Evolutionary conservation across 2,888 invertebrate genomes (phyloP).

Genomic region (Eristalis intricaria): DNA sequence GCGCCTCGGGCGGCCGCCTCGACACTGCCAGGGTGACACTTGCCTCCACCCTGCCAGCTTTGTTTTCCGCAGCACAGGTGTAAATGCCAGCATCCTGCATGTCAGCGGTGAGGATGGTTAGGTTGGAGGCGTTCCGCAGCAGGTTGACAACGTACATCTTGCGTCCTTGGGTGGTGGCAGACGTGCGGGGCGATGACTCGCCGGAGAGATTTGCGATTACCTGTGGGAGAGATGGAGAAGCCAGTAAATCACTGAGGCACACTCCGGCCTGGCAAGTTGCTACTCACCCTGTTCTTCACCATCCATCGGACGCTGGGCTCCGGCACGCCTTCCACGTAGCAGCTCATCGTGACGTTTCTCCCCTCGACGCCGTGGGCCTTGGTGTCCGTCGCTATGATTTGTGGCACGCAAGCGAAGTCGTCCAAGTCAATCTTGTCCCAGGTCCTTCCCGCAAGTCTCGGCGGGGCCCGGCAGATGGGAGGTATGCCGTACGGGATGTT

Average conservation of each 20-base stretch:
- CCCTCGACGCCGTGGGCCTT: conserved; percentile 87
- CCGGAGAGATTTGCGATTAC: conserved; percentile 84
- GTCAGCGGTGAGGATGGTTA: conserved; percentile 88
- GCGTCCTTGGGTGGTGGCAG: conserved; percentile 82
- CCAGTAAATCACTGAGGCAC: background rate
- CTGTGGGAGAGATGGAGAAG: conserved; percentile 21
- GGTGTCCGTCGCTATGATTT: conserved; percentile 84
- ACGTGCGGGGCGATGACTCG: conserved; percentile 77
- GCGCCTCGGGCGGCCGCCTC: conserved; percentile 84
- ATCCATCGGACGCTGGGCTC: conserved; percentile 89
- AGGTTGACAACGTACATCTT: conserved; percentile 87
- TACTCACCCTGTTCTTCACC: conserved; percentile 84
- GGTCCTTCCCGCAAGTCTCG: conserved; percentile 84
- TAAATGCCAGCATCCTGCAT: conserved; percentile 89
- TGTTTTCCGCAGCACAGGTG: conserved; percentile 90
- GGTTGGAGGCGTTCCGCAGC: conserved; percentile 86
- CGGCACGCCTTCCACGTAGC: conserved; percentile 87
- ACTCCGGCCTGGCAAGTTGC: background rate
- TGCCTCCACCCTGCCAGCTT: conserved; percentile 89
- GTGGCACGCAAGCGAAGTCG: conserved; percentile 90
- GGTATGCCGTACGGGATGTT: conserved; percentile 89
- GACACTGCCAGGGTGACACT: conserved; percentile 88
- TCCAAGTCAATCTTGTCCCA: conserved; percentile 90
- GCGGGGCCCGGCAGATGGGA: conserved; percentile 87
- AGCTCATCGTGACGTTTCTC: conserved; percentile 88